phyloP scores from a whole-genome alignment of 2,113 vertebrate genomes.

The Pollachius pollachius region DNA sequence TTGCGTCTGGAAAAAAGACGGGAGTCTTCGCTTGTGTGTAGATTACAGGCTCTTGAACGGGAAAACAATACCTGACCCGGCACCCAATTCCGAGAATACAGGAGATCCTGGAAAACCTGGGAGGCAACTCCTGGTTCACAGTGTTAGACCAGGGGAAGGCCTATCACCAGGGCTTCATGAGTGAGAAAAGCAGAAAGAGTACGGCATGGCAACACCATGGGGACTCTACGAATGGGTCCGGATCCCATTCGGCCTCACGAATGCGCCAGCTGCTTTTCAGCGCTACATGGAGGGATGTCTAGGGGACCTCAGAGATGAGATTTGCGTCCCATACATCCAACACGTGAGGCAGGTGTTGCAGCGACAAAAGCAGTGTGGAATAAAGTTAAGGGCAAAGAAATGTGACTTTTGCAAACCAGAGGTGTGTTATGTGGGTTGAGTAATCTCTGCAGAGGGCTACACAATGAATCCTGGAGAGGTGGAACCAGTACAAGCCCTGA shows the following conservation, averaged over 20 bases:
- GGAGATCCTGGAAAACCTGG: constrained; percentile 29
- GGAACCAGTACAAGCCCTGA: constrained; percentile 18
- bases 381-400: constrained; percentile 34
- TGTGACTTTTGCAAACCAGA: constrained; percentile 36
- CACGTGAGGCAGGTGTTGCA: constrained; percentile 20
- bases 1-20: constrained; percentile 32
- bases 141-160: constrained; percentile 32
- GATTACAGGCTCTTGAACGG: too few species aligned
- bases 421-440: constrained; percentile 21
- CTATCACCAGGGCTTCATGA: constrained; percentile 27
- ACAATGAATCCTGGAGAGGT: constrained; percentile 30
- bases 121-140: constrained; percentile 30
- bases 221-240: background rate
- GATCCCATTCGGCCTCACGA: background rate
- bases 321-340: constrained; percentile 21
- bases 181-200: constrained; percentile 15
- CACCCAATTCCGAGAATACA: constrained; percentile 23
- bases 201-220: constrained; percentile 23
- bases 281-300: constrained; percentile 31
- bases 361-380: constrained; percentile 11
- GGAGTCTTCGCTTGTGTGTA: background rate
- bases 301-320: constrained; percentile 15
- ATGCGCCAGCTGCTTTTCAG: constrained; percentile 18
- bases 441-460: constrained; percentile 30
- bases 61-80: constrained; percentile 11